Conservation (phyloP, 2,797 vertebrate genomes). For the Leucoraja ocellata region DNA sequence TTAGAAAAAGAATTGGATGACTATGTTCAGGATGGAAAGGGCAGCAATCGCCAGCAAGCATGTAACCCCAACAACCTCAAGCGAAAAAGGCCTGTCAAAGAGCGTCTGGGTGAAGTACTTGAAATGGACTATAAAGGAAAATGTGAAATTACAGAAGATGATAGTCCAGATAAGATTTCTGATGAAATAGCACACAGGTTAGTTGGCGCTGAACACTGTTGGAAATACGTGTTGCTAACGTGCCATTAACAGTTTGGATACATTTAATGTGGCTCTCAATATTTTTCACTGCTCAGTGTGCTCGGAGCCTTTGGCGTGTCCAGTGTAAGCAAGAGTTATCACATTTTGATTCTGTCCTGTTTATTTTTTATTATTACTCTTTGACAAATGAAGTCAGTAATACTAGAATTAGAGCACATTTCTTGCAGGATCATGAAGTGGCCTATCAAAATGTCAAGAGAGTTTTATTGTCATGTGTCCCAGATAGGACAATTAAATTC, state of each 20-base stretch:
- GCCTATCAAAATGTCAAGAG: neutral
- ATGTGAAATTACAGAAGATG: constrained; percentile 76
- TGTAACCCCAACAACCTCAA: constrained; percentile 64
- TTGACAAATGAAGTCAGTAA: neutral
- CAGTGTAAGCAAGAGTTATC: neutral
- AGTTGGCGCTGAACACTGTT: constrained; percentile 42
- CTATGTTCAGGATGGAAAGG: constrained; percentile 69
- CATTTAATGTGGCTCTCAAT: neutral
- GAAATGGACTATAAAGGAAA: constrained; percentile 86
- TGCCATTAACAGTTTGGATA: neutral
- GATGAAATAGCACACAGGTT: constrained; percentile 86
- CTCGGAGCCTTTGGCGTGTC: neutral
- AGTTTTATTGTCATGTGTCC: no score
- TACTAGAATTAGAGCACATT: neutral
- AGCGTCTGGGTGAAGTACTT: constrained; percentile 71
- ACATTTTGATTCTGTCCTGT: neutral
- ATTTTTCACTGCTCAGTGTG: neutral
- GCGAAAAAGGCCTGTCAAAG: constrained; percentile 74
- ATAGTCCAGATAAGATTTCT: constrained; percentile 75
- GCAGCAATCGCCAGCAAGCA: constrained; percentile 44
- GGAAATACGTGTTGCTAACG: no score
- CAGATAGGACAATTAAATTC: no score
- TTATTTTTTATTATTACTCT: neutral
- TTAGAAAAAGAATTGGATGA: constrained; percentile 79
- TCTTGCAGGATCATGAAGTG: neutral